Conservation (phyloP, 2,113 vertebrate species). For the Setophaga petechia region DNA sequence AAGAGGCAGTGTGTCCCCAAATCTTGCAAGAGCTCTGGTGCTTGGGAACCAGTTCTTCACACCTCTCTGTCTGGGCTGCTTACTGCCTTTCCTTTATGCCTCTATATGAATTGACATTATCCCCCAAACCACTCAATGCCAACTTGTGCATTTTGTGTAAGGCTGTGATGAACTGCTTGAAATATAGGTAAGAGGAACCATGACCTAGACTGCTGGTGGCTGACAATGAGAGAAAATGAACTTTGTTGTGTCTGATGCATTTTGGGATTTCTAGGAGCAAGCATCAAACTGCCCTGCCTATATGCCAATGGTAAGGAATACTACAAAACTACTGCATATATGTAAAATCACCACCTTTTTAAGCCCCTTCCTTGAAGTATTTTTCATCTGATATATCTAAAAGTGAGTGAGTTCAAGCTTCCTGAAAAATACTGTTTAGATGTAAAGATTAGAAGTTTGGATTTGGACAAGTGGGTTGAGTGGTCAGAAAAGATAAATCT, state of each 20-base stretch:
- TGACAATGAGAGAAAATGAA: background rate
- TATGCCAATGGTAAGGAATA: background rate
- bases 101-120: background rate
- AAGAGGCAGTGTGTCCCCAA: background rate
- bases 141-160: background rate
- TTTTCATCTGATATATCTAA: constrained; percentile 5
- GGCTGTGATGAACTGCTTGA: background rate
- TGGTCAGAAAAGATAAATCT: background rate
- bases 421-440: constrained; percentile 36
- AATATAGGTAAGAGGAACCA: background rate
- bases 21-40: background rate
- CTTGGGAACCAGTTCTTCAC: background rate
- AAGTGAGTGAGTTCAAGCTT: background rate
- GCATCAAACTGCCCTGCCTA: background rate
- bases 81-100: background rate
- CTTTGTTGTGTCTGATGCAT: background rate
- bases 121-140: background rate
- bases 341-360: background rate
- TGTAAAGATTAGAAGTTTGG: constrained; percentile 18
- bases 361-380: background rate
- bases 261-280: background rate
- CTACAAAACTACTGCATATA: background rate
- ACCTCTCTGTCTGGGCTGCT: rapidly evolving
- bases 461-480: constrained; percentile 14
- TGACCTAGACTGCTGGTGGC: background rate